Percentiles rank a stretch among this genome's conserved stretches.
phyloP scores from a whole-genome alignment of 2,888 invertebrate genomes.

The Anodontia alba region DNA sequence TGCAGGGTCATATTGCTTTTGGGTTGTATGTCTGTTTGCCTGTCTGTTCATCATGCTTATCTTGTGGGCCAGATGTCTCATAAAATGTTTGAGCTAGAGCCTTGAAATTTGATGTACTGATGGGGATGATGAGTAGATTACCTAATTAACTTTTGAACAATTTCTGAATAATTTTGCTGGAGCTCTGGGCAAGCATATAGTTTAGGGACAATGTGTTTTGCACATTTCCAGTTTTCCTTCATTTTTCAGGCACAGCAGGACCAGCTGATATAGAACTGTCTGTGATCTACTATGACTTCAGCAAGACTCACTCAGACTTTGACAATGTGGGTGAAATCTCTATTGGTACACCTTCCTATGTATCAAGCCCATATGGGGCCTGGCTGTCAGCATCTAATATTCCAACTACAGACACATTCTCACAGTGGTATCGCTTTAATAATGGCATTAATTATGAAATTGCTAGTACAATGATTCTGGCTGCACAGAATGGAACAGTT shows the following conservation, averaged over 20 bases:
- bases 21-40: too few species aligned
- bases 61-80: too few species aligned
- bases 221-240: too few species aligned
- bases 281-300: slow-evolving; percentile 64
- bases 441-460: slow-evolving; percentile 25
- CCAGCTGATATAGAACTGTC: slow-evolving; percentile 44
- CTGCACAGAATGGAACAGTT: slow-evolving; percentile 24
- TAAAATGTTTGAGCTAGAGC: too few species aligned
- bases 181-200: too few species aligned
- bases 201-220: too few species aligned
- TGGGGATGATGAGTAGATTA: too few species aligned
- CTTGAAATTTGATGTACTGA: too few species aligned
- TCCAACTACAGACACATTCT: slow-evolving; percentile 72
- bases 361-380: slow-evolving; percentile 68
- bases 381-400: slow-evolving; percentile 65
- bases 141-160: too few species aligned
- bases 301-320: slow-evolving; percentile 54
- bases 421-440: slow-evolving; percentile 69
- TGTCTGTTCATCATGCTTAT: too few species aligned
- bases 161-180: too few species aligned
- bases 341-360: slow-evolving; percentile 57
- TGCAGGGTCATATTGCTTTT: too few species aligned
- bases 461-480: slow-evolving; percentile 35
- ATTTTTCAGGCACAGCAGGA: slow-evolving; percentile 23
- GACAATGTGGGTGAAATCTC: slow-evolving; percentile 40